These are phyloP conservation scores for Cerceris ruficornis DNA, from an alignment of 2,888 invertebrate species.

Conservation along the genomic window DNA sequence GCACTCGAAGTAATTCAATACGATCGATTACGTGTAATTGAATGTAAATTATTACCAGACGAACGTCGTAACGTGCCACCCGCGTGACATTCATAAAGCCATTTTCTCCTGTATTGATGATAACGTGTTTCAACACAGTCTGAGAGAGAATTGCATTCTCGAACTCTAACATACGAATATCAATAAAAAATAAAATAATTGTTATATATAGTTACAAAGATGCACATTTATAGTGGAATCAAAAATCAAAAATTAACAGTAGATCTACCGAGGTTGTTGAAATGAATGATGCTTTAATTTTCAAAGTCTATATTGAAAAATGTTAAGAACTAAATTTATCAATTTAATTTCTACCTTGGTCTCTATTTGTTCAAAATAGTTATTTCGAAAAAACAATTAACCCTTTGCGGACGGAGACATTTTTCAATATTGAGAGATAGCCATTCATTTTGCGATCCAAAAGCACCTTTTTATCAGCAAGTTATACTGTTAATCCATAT, in stretches of 20 bases:
- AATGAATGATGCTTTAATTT: background rate
- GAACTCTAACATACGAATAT: no score
- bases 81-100: background rate
- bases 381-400: no score
- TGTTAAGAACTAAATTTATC: no score
- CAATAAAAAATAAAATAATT: background rate
- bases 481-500: no score
- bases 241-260: background rate
- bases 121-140: background rate
- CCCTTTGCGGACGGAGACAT: no score
- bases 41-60: background rate
- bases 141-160: no score
- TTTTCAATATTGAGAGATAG: no score
- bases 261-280: background rate
- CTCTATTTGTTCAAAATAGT: no score
- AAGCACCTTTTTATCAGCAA: no score
- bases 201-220: background rate
- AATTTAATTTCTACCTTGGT: no score
- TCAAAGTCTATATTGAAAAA: no score
- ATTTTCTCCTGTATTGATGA: background rate
- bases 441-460: no score
- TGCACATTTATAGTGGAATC: background rate
- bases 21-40: background rate
- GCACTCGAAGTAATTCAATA: background rate
- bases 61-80: background rate